Base-by-base conservation (phyloP, 2,888 invertebrate species). In the Pristionchus maxplancki region DNA sequence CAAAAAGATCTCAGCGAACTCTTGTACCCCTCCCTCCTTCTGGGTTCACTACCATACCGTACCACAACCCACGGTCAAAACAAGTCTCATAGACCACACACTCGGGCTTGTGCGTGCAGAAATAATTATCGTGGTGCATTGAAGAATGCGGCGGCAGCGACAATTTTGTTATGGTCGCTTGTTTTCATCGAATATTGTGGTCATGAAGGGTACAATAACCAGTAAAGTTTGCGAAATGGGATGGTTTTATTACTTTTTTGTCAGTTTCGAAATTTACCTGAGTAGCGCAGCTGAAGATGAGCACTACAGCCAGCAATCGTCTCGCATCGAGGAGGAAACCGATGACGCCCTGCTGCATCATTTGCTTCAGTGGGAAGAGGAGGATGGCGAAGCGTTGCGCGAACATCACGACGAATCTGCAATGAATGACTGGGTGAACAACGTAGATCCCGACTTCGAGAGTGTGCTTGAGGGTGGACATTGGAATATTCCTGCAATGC, bases 321-420 rank as follows among this genome's bases (percentile, higher is more conserved):
- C 86, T 9, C 0, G 71, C 58, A n/a, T 87, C 86, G n/a, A 87
- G 71, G 3, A 87, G 31, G 13, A 87, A 71, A 71, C 86, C 86
- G 24, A 87, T 71, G 24, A n/a, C 24, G 17, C 86, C 86, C 9
- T 31, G 5, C 5, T 87, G 71, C 86, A 87, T 87, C 86, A 87
- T 87, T 8, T 87, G 86, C 71, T 71, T 87, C 20, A 87, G 50
- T 1, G 86, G 86, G 34, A 87, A 87, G 37, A 87, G 58, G 4
- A 87, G 86, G 11, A 87, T 71, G 31, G 50, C 86, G 50, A 87
- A 87, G 9, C 86, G 44, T 34, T 87, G 86, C 0, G 71, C 86
- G 86, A 87, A 87, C 86, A 87, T 87, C 50, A 87, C 71, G 1
- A 87, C 71, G 40, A 71, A 87, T 28, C 86, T 87, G 50, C 28